Evolutionary conservation across 30 jellyfish, hydroid and myxozoan genomes (phyloP).

Genomic region (Cassiopea xamachana): DNA sequence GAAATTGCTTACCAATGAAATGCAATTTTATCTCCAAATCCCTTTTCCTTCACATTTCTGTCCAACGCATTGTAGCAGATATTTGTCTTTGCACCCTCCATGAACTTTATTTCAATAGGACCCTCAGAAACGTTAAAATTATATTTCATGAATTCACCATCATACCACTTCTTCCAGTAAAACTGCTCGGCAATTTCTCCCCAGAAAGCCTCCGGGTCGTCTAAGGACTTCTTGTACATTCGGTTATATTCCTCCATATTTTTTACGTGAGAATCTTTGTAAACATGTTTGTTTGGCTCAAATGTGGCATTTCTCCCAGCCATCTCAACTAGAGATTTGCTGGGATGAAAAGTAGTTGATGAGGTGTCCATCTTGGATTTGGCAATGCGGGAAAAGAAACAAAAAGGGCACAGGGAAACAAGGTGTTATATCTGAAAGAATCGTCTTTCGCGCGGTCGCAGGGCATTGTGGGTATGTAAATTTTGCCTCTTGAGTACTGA

Average conservation of each 20-base stretch:
- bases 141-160: constrained; percentile 85
- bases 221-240: constrained; percentile 81
- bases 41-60: constrained; percentile 72
- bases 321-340: constrained; percentile 82
- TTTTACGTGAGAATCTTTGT: constrained; percentile 79
- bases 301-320: constrained; percentile 78
- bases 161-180: constrained; percentile 87
- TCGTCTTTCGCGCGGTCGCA: constrained; percentile 55
- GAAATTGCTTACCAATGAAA: constrained; percentile 76
- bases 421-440: background rate
- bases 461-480: constrained; percentile 4
- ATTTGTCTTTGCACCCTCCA: constrained; percentile 98
- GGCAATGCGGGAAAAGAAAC: constrained; percentile 12
- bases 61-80: constrained; percentile 95
- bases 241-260: constrained; percentile 76
- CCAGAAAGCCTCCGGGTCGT: constrained; percentile 93
- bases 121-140: constrained; percentile 84
- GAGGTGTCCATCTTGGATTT: constrained; percentile 46
- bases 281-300: constrained; percentile 37
- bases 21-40: constrained; percentile 89
- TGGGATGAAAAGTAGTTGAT: constrained; percentile 47
- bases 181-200: constrained; percentile 89
- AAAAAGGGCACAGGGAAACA: constrained; percentile 4
- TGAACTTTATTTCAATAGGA: constrained; percentile 79
- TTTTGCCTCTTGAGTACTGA: background rate